These are phyloP conservation scores for Psittacula echo DNA, from an alignment of 2,797 vertebrate genomes.

Conservation along the genomic window DNA sequence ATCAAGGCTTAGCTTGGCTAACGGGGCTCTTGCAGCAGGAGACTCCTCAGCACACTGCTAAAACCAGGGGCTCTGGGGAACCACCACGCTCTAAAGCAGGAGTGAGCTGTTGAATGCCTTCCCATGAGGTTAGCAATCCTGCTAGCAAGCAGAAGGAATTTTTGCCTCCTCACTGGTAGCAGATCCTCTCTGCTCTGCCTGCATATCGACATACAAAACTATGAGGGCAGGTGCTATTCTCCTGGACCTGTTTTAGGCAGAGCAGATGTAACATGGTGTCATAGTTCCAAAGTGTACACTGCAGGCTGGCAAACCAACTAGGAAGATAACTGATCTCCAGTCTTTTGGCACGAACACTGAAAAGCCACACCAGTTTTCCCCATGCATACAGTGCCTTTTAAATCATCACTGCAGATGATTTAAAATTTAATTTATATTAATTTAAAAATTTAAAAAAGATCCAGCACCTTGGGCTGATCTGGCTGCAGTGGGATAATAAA, in stretches of 20 bases:
- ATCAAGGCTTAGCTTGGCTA: neutral
- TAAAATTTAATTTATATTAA: no score
- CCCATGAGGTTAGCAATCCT: neutral
- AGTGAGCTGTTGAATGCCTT: neutral
- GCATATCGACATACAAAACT: neutral
- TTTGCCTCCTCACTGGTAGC: neutral
- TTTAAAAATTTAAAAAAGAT: no score
- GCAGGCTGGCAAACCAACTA: neutral
- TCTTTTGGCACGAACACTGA: neutral
- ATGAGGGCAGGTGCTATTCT: neutral
- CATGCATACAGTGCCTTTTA: neutral
- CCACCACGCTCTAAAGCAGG: neutral
- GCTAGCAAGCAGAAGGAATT: neutral
- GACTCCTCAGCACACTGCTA: neutral
- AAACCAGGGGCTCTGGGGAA: neutral
- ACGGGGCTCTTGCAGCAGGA: rapidly evolving
- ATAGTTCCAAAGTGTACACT: rapidly evolving
- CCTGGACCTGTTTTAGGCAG: neutral
- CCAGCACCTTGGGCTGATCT: neutral
- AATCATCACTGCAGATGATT: neutral
- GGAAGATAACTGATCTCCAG: neutral
- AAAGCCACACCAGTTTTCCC: neutral
- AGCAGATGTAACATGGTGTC: neutral
- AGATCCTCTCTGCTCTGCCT: neutral
- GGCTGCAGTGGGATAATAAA: neutral